Base-by-base conservation (phyloP, 2,888 invertebrate species). In the Miltochrista miniata region DNA sequence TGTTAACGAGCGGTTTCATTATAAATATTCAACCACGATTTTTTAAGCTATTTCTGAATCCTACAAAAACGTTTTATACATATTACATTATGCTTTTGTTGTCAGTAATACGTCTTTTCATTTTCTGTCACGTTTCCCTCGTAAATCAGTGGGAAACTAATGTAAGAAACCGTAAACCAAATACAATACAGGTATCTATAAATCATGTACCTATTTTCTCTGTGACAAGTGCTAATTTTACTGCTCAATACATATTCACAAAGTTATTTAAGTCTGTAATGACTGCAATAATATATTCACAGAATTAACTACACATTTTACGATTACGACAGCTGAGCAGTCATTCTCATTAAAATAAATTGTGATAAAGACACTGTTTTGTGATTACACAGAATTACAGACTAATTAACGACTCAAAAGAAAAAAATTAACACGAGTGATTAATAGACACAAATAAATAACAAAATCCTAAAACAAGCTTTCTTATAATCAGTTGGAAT, bases 81-180 rank as follows among this genome's bases (percentile, higher is more conserved):
- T 48, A 48, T 50, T 53, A 45, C n/a, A n/a, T n/a, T n/a, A n/a
- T n/a, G 41, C 48, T 52, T 51, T 48, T 59, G 51, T 56, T 61
- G 50, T 64, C 53, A 50, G 41, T 48, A 40, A 41, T 43, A 43
- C 53, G 44, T 56, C 43, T 52, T 61, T 51, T 54, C 51, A 62
- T 65, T 58, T n/a, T 60, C 44, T 59, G 66, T 66, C 72, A 73
- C 75, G 72, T 75, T 67, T 56, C 61, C 45, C 51, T 69, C 70
- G 60, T 76, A 76, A 77, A 72, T 54, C 48, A 58, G 59, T 54
- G 53, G 50, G 48, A 53, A 55, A 61, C 66, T 72, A 71, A 74
- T 70, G 73, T 58, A 70, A 61, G 58, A 61, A 61, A 59, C 60
- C 70, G 63, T 70, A 64, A 64, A 74, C 69, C 58, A 56, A 51